phyloP scores from a whole-genome alignment of 1,140 invertebrate genomes.

The Nymphalis io region DNA sequence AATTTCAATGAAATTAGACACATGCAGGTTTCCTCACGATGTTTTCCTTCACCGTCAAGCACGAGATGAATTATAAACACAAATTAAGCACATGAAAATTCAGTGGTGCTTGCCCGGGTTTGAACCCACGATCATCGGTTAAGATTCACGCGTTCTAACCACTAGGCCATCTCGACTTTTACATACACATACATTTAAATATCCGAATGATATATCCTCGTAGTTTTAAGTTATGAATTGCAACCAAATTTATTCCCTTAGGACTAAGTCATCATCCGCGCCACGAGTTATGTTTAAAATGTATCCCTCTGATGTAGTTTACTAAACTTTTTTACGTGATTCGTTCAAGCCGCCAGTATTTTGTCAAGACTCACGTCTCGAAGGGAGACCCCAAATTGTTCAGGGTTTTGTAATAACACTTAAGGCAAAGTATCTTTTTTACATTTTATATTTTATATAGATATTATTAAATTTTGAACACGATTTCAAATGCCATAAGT shows the following conservation, averaged over 20 bases:
- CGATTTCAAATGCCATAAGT: not conserved
- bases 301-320: constrained; percentile 2
- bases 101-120: no score
- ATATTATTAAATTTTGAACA: not conserved
- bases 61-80: no score
- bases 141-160: no score
- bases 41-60: no score
- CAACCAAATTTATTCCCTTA: not conserved
- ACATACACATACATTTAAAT: no score
- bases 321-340: constrained; percentile 14
- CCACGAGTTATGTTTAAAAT: not conserved
- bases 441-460: constrained; percentile 5
- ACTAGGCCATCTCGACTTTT: no score
- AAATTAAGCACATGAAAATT: no score
- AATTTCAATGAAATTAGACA: no score
- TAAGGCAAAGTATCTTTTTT: not conserved
- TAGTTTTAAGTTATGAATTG: not conserved
- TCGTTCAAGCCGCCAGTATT: constrained; percentile 11
- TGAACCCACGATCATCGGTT: no score
- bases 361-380: constrained; percentile 9
- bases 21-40: no score
- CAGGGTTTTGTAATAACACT: constrained; percentile 15
- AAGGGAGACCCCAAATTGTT: constrained; percentile 2
- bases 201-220: no score
- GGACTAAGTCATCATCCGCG: not conserved